A percentile compares a stretch with the other conserved stretches of the same genome.
Conservation (phyloP, 2,113 vertebrate genomes). For the Caranx melampygus region DNA sequence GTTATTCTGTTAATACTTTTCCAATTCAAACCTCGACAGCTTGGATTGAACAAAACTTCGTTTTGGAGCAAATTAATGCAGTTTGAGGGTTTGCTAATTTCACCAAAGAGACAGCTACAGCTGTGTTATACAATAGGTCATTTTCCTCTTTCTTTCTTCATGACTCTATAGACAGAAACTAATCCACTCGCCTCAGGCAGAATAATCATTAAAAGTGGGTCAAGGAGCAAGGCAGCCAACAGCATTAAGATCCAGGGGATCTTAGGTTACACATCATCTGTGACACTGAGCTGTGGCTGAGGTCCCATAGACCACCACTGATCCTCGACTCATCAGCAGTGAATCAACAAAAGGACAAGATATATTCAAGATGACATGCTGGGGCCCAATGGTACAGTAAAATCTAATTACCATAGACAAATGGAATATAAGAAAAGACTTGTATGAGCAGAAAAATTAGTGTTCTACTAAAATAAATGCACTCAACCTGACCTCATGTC, state of each 20-base stretch:
- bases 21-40: not conserved
- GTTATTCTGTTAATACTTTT: not conserved
- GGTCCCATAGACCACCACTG: not conserved
- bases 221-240: constrained; percentile 60
- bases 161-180: constrained; percentile 50
- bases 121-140: constrained; percentile 35
- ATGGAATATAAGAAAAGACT: not conserved
- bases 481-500: not conserved
- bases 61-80: constrained; percentile 15
- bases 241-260: constrained; percentile 68
- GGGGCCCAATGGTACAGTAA: too few relatives aligned
- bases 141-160: constrained; percentile 51
- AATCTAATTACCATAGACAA: not conserved
- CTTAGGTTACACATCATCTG: constrained; percentile 68
- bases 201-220: constrained; percentile 77
- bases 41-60: not conserved
- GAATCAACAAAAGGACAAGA: constrained; percentile 10
- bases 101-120: constrained; percentile 20
- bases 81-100: constrained; percentile 29
- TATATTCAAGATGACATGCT: not conserved
- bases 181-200: constrained; percentile 63
- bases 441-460: not conserved
- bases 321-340: constrained; percentile 25
- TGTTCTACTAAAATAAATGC: not conserved
- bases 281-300: constrained; percentile 48